Evolutionary conservation across 2,888 invertebrate species (phyloP).

Genomic region (Pollenia amentaria): DNA sequence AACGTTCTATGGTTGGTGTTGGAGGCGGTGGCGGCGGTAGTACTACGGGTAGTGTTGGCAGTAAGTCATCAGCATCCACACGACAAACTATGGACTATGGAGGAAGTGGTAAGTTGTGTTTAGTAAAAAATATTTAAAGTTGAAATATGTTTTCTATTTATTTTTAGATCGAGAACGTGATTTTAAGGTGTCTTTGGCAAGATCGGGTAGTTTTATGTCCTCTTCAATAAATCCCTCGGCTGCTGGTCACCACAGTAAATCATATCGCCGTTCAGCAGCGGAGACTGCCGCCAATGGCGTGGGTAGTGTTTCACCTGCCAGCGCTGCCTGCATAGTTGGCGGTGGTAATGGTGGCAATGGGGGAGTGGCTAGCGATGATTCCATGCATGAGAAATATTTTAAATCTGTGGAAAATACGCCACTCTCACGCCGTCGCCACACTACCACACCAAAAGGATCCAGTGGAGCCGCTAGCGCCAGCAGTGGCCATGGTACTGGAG

Average conservation of each 20-base stretch:
- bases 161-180: constrained; percentile 78
- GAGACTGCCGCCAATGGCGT: constrained; percentile 81
- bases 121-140: no score
- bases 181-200: constrained; percentile 81
- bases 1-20: constrained; percentile 56
- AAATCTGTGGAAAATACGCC: constrained; percentile 90
- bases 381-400: constrained; percentile 93
- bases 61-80: constrained; percentile 68
- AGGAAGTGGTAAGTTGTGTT: constrained; percentile 70
- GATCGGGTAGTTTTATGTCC: constrained; percentile 84
- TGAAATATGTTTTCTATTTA: not conserved
- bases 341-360: constrained; percentile 82
- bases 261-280: constrained; percentile 81
- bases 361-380: constrained; percentile 89
- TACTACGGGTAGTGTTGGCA: constrained; percentile 62
- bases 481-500: constrained; percentile 79
- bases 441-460: constrained; percentile 79
- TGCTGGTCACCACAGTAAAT: constrained; percentile 81
- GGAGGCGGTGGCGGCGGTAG: constrained; percentile 64
- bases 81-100: constrained; percentile 76
- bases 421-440: constrained; percentile 85
- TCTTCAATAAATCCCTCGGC: constrained; percentile 82
- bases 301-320: constrained; percentile 83
- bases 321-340: constrained; percentile 80
- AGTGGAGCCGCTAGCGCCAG: constrained; percentile 77